Conservation (phyloP, 2,113 vertebrate genomes). For the Cebidichthys violaceus region DNA sequence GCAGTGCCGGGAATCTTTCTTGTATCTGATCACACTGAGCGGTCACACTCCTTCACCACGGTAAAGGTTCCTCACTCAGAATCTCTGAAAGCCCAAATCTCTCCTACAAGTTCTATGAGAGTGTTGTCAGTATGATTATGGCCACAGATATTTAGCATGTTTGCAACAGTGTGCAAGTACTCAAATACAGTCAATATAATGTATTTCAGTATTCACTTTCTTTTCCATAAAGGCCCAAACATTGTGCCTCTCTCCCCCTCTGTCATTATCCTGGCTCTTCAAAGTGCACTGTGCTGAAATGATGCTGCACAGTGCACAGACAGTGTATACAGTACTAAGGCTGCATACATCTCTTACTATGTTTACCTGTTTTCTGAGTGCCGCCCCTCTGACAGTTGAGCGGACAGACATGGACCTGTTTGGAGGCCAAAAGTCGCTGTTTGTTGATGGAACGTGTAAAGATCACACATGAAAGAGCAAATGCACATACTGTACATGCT, state of each 20-base stretch:
- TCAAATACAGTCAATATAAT: constrained; percentile 8
- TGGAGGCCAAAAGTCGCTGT: constrained; percentile 40
- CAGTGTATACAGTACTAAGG: constrained; percentile 35
- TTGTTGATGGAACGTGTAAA: constrained; percentile 66
- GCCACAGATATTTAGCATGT: constrained; percentile 1
- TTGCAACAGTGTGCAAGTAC: background rate
- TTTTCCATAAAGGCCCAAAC: constrained; percentile 10
- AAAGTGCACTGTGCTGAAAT: constrained; percentile 35
- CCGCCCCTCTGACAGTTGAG: constrained; percentile 53
- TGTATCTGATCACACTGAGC: background rate
- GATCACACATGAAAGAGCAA: constrained; percentile 53
- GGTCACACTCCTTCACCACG: background rate
- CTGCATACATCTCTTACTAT: constrained; percentile 49
- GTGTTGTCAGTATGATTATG: constrained; percentile 1
- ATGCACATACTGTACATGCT: constrained; percentile 27
- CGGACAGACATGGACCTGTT: constrained; percentile 68
- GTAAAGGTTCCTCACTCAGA: background rate
- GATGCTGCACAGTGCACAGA: constrained; percentile 35
- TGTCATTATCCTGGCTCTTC: constrained; percentile 23
- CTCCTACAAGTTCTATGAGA: background rate
- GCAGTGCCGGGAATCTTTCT: background rate
- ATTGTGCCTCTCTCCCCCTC: constrained; percentile 3
- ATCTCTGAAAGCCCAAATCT: background rate
- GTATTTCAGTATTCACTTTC: constrained; percentile 1
- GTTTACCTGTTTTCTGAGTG: constrained; percentile 56